Evolutionary conservation across 1,140 invertebrate species (phyloP).

Genomic region (Hycleus cichorii): DNA sequence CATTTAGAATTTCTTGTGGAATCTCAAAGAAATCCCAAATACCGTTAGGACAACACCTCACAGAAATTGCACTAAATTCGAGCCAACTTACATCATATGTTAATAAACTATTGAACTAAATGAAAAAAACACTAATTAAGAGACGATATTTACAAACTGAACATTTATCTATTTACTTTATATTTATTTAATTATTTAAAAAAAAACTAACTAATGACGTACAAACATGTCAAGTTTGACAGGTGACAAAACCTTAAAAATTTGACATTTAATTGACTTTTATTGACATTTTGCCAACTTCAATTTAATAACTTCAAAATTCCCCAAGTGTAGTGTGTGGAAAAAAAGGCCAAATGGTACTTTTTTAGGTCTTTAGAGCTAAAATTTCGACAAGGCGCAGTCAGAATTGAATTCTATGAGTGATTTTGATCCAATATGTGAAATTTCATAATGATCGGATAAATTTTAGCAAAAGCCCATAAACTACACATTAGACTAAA

Average conservation of each 20-base stretch:
- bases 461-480: too few relatives aligned
- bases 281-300: too few relatives aligned
- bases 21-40: not conserved
- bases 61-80: not conserved
- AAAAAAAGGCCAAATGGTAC: too few relatives aligned
- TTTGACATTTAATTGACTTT: not conserved
- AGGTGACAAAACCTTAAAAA: constrained; percentile 6
- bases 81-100: not conserved
- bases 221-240: constrained; percentile 13
- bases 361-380: too few relatives aligned
- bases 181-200: constrained; percentile 4
- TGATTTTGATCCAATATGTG: too few relatives aligned
- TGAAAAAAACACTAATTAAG: not conserved
- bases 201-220: constrained; percentile 15
- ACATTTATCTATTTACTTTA: constrained; percentile 5
- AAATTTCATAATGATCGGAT: too few relatives aligned
- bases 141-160: not conserved
- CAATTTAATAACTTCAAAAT: too few relatives aligned
- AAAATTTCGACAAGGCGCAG: too few relatives aligned
- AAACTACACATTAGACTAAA: too few relatives aligned
- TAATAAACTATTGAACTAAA: not conserved
- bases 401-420: too few relatives aligned
- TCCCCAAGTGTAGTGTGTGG: too few relatives aligned
- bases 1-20: not conserved
- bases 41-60: not conserved